Conservation (phyloP, 2,113 vertebrate genomes). For the Spilogale gracilis region DNA sequence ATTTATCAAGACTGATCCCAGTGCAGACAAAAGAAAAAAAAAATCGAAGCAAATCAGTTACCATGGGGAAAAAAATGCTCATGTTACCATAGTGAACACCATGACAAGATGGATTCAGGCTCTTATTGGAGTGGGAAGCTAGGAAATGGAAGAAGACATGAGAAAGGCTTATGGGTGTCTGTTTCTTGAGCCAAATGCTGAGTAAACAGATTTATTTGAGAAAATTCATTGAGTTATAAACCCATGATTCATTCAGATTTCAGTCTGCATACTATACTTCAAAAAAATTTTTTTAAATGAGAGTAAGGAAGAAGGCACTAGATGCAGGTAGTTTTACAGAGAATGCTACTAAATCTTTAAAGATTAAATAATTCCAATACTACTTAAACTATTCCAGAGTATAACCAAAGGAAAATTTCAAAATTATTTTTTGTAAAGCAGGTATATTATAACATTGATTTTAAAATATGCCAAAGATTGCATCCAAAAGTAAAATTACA, state of each 20-base stretch:
- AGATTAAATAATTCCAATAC: neutral
- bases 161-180: neutral
- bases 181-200: neutral
- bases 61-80: neutral
- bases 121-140: fast-evolving
- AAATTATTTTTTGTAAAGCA: conserved; percentile 40
- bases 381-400: conserved; percentile 16
- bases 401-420: neutral
- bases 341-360: neutral
- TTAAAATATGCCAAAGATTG: conserved; percentile 11
- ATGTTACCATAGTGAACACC: neutral
- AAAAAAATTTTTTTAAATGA: neutral
- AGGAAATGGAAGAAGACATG: neutral
- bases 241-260: neutral
- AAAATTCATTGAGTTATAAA: neutral
- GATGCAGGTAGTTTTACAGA: neutral
- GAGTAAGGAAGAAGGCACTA: conserved; percentile 4
- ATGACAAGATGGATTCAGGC: neutral
- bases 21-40: neutral
- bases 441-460: neutral
- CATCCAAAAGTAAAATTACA: conserved; percentile 30
- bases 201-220: neutral
- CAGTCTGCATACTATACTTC: neutral
- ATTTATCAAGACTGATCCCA: neutral
- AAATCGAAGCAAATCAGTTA: neutral